Percentiles rank a stretch among this genome's conserved stretches.
Evolutionary conservation across 1,140 invertebrate species (phyloP).

Genomic region (Prorops nasuta): DNA sequence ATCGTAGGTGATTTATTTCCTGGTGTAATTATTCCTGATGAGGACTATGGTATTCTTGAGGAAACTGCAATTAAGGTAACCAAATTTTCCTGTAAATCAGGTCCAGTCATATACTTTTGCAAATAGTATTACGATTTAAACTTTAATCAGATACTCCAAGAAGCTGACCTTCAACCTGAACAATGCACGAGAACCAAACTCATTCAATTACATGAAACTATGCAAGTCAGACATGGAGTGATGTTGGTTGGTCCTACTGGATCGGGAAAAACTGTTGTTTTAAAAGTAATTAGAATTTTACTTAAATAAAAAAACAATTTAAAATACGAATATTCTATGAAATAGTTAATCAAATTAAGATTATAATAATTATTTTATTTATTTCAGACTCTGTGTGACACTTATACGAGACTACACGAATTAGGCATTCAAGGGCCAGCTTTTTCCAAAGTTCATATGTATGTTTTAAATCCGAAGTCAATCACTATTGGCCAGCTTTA

Average conservation of each 20-base stretch:
- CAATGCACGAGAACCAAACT: slow-evolving; percentile 72
- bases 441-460: slow-evolving; percentile 66
- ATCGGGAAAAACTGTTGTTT: slow-evolving; percentile 74
- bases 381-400: slow-evolving; percentile 64
- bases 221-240: slow-evolving; percentile 89
- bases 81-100: no score
- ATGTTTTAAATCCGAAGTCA: slow-evolving; percentile 84
- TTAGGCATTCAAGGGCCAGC: slow-evolving; percentile 58
- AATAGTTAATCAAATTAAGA: not conserved
- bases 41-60: slow-evolving; percentile 75
- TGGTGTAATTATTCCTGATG: slow-evolving; percentile 72
- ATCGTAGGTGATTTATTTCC: slow-evolving; percentile 90
- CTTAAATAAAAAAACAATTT: not conserved
- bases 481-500: slow-evolving; percentile 86
- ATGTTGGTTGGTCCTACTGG: slow-evolving; percentile 91
- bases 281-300: slow-evolving; percentile 29
- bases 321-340: not conserved
- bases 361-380: slow-evolving; percentile 7
- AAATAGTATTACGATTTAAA: not conserved
- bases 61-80: slow-evolving; percentile 56
- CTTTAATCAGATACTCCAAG: slow-evolving; percentile 47
- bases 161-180: slow-evolving; percentile 63
- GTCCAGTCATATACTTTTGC: no score
- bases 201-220: slow-evolving; percentile 85
- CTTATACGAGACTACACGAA: slow-evolving; percentile 63